Base-by-base conservation (phyloP, 1,140 invertebrate species). In the Atta cephalotes region DNA sequence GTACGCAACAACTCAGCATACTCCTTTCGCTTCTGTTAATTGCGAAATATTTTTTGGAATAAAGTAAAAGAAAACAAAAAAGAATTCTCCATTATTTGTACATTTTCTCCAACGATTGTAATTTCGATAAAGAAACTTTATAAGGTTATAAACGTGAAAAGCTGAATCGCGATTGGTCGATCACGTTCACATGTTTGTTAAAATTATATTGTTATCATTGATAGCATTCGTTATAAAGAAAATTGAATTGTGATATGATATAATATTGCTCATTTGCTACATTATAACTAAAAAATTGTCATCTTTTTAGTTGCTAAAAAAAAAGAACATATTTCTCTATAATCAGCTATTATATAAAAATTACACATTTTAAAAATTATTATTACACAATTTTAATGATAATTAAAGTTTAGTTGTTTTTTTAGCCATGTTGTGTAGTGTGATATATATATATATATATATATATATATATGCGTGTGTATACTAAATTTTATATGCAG, bases 71-170 rank as follows among this genome's bases (percentile, higher is more conserved):
- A 10, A 58, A 21, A 58, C n/a, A n/a, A 58, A 58, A 58, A 58
- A 63, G 39, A 74, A 66, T 31, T 31, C n/a, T 1, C 12, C 4
- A 7, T 9, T 9, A 6, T n/a, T 9, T 9, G 7, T n/a, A 62
- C 3, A 21, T 16, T 45, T 18, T 28, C 4, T 18, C 16, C 12
- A 6, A 60, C 14, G 1, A 25, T 18, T 28, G 9, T 31, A 18
- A 21, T 35, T 31, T 60, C 16, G 31, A 25, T 18, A 45, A 45
- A 39, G 6, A 2, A 18, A 0, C 4, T n/a, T 56, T 25, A 5
- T 62, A 45, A 77, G 56, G 74, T 77, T 77, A 77, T 77, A 62
- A 62, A 77, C 21, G 31, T 39, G 21, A 35, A 45, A 25, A 77
- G 7, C 21, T 12, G n/a, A 77, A 25, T 39, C 3, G 14, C 14